Conservation (phyloP, 2,113 vertebrate genomes). For the Cyprinodon variegatus region DNA sequence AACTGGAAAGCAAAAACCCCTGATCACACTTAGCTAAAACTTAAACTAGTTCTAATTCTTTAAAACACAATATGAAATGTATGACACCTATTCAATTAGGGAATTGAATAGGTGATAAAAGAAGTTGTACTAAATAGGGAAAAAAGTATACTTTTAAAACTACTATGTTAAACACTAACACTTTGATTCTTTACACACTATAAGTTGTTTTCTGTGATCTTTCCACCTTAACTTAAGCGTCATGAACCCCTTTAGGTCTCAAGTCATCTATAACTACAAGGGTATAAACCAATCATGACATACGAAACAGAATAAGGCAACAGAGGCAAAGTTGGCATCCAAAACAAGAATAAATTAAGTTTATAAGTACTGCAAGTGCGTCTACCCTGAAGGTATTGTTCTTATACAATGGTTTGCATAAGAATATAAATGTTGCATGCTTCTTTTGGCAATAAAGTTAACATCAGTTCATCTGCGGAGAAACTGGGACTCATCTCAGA, state of each 20-base stretch:
- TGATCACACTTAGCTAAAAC: not conserved
- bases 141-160: not conserved
- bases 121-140: not conserved
- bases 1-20: too few relatives aligned
- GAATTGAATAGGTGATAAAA: not conserved
- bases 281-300: not conserved
- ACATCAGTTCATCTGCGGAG: conserved; percentile 66
- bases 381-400: not conserved
- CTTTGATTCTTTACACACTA: not conserved
- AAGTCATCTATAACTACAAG: not conserved
- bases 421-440: conserved; percentile 5
- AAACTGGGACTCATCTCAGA: conserved; percentile 54
- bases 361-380: not conserved
- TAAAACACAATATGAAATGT: not conserved
- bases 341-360: not conserved
- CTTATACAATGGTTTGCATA: not conserved
- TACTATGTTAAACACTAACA: not conserved
- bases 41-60: not conserved
- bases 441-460: conserved; percentile 18
- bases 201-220: not conserved
- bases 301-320: not conserved
- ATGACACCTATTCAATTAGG: not conserved
- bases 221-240: not conserved
- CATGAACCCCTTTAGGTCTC: not conserved
- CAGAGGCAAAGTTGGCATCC: not conserved